Evolutionary conservation across 2,797 vertebrate species (phyloP), one percentile per base, ranked within the genome.

Genomic region (Melanotaenia parkinsoni): DNA sequence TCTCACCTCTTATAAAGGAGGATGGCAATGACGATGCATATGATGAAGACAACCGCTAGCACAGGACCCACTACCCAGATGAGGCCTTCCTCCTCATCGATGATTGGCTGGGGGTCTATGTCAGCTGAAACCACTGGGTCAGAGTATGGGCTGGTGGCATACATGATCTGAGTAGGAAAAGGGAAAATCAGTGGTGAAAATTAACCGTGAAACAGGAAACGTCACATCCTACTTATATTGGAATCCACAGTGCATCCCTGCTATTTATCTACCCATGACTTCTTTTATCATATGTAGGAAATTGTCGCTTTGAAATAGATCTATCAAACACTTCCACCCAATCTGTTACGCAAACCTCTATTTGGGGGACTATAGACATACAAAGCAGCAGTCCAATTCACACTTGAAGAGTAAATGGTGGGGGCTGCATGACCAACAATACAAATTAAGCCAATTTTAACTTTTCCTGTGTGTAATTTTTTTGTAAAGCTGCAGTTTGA

Each of bases 51-150:
- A 1, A 99, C 98, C 0, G 98, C 98, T 11, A 99, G 96, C 81
- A 99, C 98, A 16, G 98, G 98, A 51, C 98, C 98, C 86, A 99
- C 98, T 51, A 99, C 98, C 98, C 98, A 99, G 85, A 99, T 98
- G 47, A 99, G 95, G 28, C 98, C 98, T 90, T 99, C 98, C 70
- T 99, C 98, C 86, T 99, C 98, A 62, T 99, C 98, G 20, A 98
- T 98, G 87, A 99, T 97, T n/a, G 98, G 98, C 58, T 98, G 97
- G 3, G 98, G 98, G 88, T 99, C 97, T 56, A 96, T 95, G 86
- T 98, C 98, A n/a, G 98, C 96, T 0, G 97, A 99, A 67, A 99
- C 96, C 33, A 99, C 97, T 0, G 97, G 95, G 89, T 99, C 98
- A 0, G 98, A 99, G 91, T 99, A 99, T 0, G 98, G 98, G 83